Evolutionary conservation across 2,888 invertebrate species (phyloP).

Genomic region (Pinctada fucata): DNA sequence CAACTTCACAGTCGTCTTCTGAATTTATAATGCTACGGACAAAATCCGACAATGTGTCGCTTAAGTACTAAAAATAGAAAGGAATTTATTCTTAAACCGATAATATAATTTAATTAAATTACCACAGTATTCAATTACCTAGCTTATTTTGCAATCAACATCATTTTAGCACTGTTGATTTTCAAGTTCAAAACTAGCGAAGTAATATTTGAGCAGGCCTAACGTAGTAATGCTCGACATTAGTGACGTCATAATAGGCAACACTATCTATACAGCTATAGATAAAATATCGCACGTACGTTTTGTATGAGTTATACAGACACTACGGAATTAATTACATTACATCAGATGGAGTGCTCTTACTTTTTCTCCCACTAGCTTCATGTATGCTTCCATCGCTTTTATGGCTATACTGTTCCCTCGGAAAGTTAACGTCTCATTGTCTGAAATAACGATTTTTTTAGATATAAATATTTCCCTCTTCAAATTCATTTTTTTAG

Average conservation of each 20-base stretch:
- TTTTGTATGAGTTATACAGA: no score
- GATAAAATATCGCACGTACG: no score
- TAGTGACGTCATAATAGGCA: no score
- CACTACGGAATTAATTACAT: no score
- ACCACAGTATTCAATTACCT: neutral
- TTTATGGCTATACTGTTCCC: constrained; percentile 84
- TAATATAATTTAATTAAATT: neutral
- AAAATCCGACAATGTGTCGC: constrained; percentile 89
- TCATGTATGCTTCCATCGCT: no score
- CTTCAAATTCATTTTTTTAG: neutral
- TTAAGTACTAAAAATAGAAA: constrained; percentile 82
- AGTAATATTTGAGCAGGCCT: no score
- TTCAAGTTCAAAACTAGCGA: no score
- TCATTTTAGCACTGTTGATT: no score
- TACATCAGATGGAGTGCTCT: constrained; percentile 1
- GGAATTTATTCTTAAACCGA: neutral
- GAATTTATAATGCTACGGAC: constrained; percentile 80
- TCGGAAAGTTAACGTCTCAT: constrained; percentile 94
- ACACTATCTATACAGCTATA: no score
- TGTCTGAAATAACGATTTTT: constrained; percentile 78
- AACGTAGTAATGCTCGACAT: no score
- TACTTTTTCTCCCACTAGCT: constrained; percentile 89
- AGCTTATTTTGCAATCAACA: neutral
- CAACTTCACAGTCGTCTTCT: constrained; percentile 80
- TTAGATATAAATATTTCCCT: neutral